phyloP scores from a whole-genome alignment of 2,888 invertebrate genomes.

The Agonopterix heracliana region DNA sequence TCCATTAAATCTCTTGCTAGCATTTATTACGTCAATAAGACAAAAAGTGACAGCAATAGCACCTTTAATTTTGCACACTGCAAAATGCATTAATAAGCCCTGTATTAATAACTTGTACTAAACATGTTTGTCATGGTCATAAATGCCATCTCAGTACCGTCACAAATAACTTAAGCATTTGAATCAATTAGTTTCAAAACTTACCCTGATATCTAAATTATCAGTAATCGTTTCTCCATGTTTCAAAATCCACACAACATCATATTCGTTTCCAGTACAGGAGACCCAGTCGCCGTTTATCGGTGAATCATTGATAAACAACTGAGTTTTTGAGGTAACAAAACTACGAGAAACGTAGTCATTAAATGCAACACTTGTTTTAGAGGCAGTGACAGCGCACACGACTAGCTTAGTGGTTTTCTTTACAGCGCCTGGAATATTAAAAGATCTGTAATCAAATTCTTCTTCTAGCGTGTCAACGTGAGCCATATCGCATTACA shows the following conservation, averaged over 20 bases:
- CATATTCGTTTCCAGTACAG: conserved; percentile 53
- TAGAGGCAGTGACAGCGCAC: conserved; percentile 42
- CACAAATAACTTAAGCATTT: no score
- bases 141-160: no score
- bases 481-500: no score
- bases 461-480: no score
- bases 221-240: conserved; percentile 32
- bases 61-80: no score
- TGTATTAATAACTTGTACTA: no score
- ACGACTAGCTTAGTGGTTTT: conserved; percentile 54
- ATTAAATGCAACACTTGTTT: conserved; percentile 55
- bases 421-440: conserved; percentile 57
- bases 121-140: no score
- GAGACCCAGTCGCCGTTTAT: conserved; percentile 59
- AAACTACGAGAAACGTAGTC: conserved; percentile 42
- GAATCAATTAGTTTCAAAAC: neutral
- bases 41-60: no score
- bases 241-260: conserved; percentile 64
- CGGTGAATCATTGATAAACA: conserved; percentile 37
- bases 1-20: no score
- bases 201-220: conserved; percentile 46
- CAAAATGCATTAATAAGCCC: no score
- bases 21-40: no score
- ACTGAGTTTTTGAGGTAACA: conserved; percentile 32
- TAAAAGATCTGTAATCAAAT: neutral